A percentile compares a stretch with the other conserved stretches of the same genome.
Evolutionary conservation across 1,140 invertebrate species (phyloP).

Genomic region (Lucilia sericata): DNA sequence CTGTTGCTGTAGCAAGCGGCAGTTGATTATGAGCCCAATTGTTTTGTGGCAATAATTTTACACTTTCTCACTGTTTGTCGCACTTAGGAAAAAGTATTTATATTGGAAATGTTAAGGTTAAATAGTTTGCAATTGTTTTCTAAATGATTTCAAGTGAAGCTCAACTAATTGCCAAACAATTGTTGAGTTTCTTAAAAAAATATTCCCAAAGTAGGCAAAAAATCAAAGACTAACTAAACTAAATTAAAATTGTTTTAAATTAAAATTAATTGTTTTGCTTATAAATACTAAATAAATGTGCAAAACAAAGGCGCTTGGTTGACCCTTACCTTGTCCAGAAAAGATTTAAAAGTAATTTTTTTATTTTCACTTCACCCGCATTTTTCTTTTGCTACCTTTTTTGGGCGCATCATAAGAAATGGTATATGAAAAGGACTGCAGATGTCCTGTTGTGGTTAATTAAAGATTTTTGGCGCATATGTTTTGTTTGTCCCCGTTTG

Average conservation of each 20-base stretch:
- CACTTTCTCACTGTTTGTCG: conserved; percentile 19
- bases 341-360: neutral
- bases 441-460: conserved; percentile 5
- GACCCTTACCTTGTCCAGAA: neutral
- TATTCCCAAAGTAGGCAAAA: neutral
- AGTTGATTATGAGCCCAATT: neutral
- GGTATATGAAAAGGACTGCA: neutral
- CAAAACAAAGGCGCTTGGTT: too few relatives aligned
- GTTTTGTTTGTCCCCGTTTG: neutral
- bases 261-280: neutral
- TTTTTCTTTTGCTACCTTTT: neutral
- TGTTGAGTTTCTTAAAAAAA: neutral
- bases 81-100: neutral
- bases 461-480: conserved; percentile 1
- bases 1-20: neutral
- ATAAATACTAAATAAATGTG: neutral
- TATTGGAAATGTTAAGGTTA: conserved; percentile 38
- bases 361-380: neutral
- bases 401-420: neutral
- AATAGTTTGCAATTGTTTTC: conserved; percentile 36
- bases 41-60: conserved; percentile 38
- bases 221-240: neutral
- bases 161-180: conserved; percentile 21
- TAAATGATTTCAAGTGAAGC: conserved; percentile 38
- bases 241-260: neutral